Evolutionary conservation across 2,888 invertebrate genomes (phyloP).

Genomic region (Morinoia aosen): DNA sequence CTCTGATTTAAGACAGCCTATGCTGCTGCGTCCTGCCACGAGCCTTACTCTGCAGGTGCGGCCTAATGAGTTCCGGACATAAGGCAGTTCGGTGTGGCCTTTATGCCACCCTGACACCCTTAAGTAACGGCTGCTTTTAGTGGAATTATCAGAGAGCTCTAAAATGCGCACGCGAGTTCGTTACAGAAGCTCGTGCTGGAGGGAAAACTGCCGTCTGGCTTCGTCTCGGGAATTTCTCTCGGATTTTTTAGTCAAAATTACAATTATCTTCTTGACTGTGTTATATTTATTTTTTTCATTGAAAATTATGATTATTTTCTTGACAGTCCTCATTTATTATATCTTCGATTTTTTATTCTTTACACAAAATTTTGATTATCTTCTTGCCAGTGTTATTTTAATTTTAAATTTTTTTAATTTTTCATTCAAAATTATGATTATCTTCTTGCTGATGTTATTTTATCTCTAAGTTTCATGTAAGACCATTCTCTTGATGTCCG

Average conservation of each 20-base stretch:
- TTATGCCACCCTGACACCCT: background rate
- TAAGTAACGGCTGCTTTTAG: constrained; percentile 17
- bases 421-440: background rate
- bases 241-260: background rate
- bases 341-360: background rate
- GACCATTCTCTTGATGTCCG: too few relatives aligned
- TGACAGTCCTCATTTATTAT: too few relatives aligned
- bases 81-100: background rate
- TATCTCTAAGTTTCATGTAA: background rate
- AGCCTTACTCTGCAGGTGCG: background rate
- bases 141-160: background rate
- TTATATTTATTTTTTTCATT: background rate
- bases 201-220: background rate
- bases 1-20: background rate
- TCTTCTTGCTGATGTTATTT: background rate
- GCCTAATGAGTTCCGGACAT: background rate
- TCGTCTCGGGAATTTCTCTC: background rate
- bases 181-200: background rate
- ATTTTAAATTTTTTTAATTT: background rate
- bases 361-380: background rate
- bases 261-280: background rate
- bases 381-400: too few relatives aligned
- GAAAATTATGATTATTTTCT: background rate
- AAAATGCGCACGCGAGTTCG: constrained; percentile 5
- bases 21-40: background rate